A percentile compares a stretch with the other conserved stretches of the same genome.
Evolutionary conservation across 2,797 vertebrate species (phyloP).

Genomic region (Vespertilio murinus): DNA sequence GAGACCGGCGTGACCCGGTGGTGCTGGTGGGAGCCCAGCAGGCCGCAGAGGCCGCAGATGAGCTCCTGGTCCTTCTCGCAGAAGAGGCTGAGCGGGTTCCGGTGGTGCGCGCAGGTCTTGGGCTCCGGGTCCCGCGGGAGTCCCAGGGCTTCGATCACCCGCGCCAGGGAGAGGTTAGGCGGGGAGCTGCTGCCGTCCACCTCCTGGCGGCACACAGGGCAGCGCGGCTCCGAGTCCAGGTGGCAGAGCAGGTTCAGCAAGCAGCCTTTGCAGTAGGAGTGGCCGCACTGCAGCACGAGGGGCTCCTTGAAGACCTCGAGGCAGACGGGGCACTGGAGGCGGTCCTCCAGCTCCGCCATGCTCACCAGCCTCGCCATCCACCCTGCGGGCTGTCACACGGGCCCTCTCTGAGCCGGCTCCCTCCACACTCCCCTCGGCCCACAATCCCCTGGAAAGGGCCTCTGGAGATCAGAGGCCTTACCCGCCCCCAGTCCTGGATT

Average conservation of each 20-base stretch:
- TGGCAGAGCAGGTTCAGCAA: conserved; percentile 83
- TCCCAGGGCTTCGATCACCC: conserved; percentile 85
- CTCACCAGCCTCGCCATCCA: conserved; percentile 84
- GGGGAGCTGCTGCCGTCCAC: conserved; percentile 85
- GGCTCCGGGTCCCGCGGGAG: conserved; percentile 75
- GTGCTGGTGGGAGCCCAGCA: conserved; percentile 88
- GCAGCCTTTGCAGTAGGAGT: conserved; percentile 87
- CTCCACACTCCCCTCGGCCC: neutral
- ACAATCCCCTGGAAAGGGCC: neutral
- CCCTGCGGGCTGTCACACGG: neutral
- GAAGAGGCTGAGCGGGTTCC: conserved; percentile 91
- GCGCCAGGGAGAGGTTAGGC: conserved; percentile 86
- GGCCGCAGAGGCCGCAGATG: conserved; percentile 90
- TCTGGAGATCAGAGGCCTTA: neutral
- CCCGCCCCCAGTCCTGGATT: neutral
- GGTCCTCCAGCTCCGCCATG: conserved; percentile 83
- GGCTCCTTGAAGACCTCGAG: conserved; percentile 88
- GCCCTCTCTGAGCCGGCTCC: neutral
- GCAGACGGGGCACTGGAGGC: conserved; percentile 87
- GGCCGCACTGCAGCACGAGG: conserved; percentile 87
- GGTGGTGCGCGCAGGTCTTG: conserved; percentile 82
- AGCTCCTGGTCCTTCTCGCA: conserved; percentile 89
- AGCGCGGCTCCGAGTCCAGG: conserved; percentile 83
- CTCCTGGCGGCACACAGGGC: conserved; percentile 87
- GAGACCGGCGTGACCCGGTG: conserved; percentile 87